Percentiles rank a stretch among this genome's conserved stretches.
Evolutionary conservation across 2,797 vertebrate species (phyloP).

Genomic region (Pyrocephalus nanus): DNA sequence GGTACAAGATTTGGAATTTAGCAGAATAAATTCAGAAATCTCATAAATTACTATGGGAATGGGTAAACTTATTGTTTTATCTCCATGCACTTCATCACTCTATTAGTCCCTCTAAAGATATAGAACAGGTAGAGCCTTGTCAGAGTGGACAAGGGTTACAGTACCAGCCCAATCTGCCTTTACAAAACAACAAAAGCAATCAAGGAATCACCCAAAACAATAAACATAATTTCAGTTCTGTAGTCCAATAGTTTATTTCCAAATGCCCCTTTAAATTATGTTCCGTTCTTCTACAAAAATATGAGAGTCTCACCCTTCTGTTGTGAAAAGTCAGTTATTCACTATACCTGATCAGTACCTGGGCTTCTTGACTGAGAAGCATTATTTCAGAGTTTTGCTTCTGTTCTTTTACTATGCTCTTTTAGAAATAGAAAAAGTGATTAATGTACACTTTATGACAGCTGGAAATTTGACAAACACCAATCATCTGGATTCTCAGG

Average conservation of each 20-base stretch:
- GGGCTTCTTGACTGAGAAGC: background rate
- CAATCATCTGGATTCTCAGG: background rate
- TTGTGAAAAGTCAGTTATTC: conserved; percentile 17
- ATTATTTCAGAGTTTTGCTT: background rate
- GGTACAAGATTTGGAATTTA: background rate
- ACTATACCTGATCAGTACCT: background rate
- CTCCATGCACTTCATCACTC: background rate
- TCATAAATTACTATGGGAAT: background rate
- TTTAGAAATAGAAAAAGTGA: conserved; percentile 1
- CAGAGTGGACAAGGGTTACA: background rate
- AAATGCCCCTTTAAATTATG: conserved; percentile 19
- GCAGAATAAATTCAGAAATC: background rate
- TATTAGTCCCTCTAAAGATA: background rate
- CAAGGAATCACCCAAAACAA: conserved; percentile 32
- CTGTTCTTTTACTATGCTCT: background rate
- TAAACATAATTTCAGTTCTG: background rate
- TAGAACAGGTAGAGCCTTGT: background rate
- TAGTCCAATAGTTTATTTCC: conserved; percentile 33
- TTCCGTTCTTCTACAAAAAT: conserved; percentile 25
- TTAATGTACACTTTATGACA: background rate
- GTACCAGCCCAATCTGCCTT: background rate
- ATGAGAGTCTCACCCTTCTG: background rate
- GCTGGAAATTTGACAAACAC: background rate
- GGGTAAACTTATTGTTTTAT: background rate
- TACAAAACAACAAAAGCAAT: background rate